phyloP scores from a whole-genome alignment of 2,113 vertebrate species.

The Hipposideros armiger region DNA sequence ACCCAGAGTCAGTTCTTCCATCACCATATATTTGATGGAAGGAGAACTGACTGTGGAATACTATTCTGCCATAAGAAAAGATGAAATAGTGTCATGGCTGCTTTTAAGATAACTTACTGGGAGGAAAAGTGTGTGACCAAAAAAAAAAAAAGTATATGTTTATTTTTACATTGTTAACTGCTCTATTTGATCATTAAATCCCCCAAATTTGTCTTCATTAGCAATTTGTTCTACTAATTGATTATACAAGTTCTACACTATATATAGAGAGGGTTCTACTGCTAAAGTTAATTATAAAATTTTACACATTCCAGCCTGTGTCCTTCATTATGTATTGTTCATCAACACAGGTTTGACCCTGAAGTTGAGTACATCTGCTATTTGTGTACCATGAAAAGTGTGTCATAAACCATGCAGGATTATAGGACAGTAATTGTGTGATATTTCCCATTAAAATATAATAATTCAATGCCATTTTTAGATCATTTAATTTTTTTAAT shows the following conservation, averaged over 20 bases:
- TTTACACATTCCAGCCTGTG: background rate
- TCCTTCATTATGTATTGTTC: background rate
- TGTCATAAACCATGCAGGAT: background rate
- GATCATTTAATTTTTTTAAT: background rate
- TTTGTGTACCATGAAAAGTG: background rate
- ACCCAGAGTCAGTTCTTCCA: too few relatives aligned
- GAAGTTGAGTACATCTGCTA: background rate
- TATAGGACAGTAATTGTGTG: background rate
- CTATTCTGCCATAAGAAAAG: too few relatives aligned
- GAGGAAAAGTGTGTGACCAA: background rate
- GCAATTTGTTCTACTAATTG: background rate
- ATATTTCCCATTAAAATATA: conserved; percentile 29
- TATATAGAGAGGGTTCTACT: background rate
- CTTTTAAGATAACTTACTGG: conserved; percentile 11
- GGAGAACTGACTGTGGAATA: too few relatives aligned
- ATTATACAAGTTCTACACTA: background rate
- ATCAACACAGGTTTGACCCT: background rate
- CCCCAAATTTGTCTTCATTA: background rate
- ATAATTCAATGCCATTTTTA: background rate
- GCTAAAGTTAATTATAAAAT: background rate
- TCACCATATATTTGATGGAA: too few relatives aligned
- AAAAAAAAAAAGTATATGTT: conserved; percentile 30
- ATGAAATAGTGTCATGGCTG: background rate
- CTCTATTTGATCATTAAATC: background rate
- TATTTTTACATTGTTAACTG: background rate